phyloP scores from a whole-genome alignment of 2,888 invertebrate genomes.

The Bibio marci region DNA sequence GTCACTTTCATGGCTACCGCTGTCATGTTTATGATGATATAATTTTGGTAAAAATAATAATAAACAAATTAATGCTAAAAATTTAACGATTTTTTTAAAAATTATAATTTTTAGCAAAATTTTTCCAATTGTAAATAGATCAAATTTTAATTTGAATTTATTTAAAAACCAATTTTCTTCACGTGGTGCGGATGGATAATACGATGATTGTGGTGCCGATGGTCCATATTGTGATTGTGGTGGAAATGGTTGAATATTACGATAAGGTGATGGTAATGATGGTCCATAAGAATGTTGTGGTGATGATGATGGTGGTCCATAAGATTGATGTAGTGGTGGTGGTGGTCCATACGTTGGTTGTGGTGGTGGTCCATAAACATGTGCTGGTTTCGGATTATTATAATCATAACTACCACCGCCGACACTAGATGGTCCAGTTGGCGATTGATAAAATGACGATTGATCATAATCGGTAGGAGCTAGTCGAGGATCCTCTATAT shows the following conservation, averaged over 20 bases:
- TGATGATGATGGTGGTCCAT: conserved; percentile 28
- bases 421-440: too few species aligned
- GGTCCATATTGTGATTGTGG: conserved; percentile 12
- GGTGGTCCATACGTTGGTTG: conserved; percentile 31
- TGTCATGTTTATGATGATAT: conserved; percentile 17
- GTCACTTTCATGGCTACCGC: conserved; percentile 19
- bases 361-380: conserved; percentile 30
- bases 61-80: conserved; percentile 57
- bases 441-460: too few species aligned
- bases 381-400: conserved; percentile 2
- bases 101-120: conserved; percentile 56
- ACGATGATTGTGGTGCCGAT: conserved; percentile 9
- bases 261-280: conserved; percentile 14
- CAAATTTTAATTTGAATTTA: conserved; percentile 50
- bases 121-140: conserved; percentile 55
- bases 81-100: conserved; percentile 67
- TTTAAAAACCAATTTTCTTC: conserved; percentile 37
- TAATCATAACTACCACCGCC: too few species aligned
- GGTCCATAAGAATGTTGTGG: conserved; percentile 14
- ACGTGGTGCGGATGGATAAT: conserved; percentile 16
- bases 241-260: too few species aligned
- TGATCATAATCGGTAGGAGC: too few species aligned
- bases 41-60: conserved; percentile 59
- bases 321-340: conserved; percentile 25
- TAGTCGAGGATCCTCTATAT: too few species aligned